A percentile compares a stretch with the other conserved stretches of the same genome.
These are phyloP conservation scores for Drosophila arizonae DNA, from an alignment of 1,140 invertebrate genomes.

Conservation along the genomic window DNA sequence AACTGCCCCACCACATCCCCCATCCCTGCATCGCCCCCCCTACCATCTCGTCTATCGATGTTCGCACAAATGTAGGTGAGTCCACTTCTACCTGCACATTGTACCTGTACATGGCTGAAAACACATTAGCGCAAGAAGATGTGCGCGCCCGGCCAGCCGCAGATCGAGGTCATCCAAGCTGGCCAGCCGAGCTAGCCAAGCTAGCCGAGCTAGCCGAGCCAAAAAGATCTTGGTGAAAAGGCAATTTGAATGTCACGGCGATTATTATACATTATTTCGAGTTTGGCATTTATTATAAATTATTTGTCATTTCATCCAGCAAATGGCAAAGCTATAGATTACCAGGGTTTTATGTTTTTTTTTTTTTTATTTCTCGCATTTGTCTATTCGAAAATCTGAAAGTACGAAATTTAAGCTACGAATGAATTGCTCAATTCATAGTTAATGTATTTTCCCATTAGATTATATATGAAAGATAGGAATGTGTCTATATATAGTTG, in stretches of 20 bases:
- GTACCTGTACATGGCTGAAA: constrained; percentile 1
- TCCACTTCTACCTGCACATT: neutral
- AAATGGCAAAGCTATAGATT: neutral
- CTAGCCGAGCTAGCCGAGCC: too few species aligned
- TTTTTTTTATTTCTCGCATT: too few species aligned
- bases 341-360: too few species aligned
- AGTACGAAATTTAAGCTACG: too few species aligned
- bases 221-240: constrained; percentile 4
- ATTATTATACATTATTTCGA: constrained; percentile 11
- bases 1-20: neutral
- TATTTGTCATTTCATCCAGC: constrained; percentile 1
- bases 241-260: constrained; percentile 29
- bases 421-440: too few species aligned
- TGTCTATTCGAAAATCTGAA: too few species aligned
- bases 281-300: neutral
- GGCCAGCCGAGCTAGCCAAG: too few species aligned
- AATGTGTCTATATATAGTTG: too few species aligned
- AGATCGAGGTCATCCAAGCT: constrained; percentile 23
- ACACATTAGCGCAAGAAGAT: constrained; percentile 9
- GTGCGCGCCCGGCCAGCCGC: constrained; percentile 6
- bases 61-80: constrained; percentile 27
- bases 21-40: too few species aligned
- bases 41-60: constrained; percentile 17
- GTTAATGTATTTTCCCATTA: too few species aligned
- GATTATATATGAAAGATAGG: too few species aligned